Base-by-base conservation (phyloP, 2,888 invertebrate genomes). In the Synergus umbraculus region DNA sequence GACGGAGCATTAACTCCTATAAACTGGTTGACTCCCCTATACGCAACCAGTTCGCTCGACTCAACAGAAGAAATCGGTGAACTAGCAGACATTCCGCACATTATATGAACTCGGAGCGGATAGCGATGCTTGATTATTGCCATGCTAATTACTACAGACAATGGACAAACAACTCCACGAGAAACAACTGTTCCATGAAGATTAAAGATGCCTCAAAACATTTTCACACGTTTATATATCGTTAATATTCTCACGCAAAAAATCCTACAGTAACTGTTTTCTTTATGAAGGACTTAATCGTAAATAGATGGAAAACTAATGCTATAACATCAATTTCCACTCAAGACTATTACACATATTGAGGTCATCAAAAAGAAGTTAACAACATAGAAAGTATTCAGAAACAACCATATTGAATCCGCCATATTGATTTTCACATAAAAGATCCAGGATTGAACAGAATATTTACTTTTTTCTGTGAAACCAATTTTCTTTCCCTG, bases 1-100 rank as follows among this genome's bases (percentile, higher is more conserved):
- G 73, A 41, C 69, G 54, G 69, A 73, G 69, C 69, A 73, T 73
- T 73, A 73, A 73, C 69, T 73, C 69, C 69, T 73, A 67, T 67
- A 54, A 69, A 73, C 73, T 73, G 73, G 73, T 73, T 73, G 73
- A 49, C 73, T 73, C 73, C 49, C 29, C 44, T 67, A 22, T 67
- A 22, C 67, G 43, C 67, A 46, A 46, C 44, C 18, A 44, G 54
- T 49, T 54, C 49, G 37, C 54, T 54, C 49, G 54, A 73, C 73
- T 73, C 54, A 37, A 37, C 49, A 49, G 54, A 54, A 15, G 29
- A 49, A 73, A 73, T 54, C 73, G 54, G 73, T 73, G 73, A 73
- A 54, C 73, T 54, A 41, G 37, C 37, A 49, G 73, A 73, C 73
- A 73, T 54, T 54, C 37, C 54, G n/a, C 29, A 22, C n/a, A 73